These are phyloP conservation scores for Perccottus glenii DNA, from an alignment of 2,113 vertebrate species.

Conservation along the genomic window DNA sequence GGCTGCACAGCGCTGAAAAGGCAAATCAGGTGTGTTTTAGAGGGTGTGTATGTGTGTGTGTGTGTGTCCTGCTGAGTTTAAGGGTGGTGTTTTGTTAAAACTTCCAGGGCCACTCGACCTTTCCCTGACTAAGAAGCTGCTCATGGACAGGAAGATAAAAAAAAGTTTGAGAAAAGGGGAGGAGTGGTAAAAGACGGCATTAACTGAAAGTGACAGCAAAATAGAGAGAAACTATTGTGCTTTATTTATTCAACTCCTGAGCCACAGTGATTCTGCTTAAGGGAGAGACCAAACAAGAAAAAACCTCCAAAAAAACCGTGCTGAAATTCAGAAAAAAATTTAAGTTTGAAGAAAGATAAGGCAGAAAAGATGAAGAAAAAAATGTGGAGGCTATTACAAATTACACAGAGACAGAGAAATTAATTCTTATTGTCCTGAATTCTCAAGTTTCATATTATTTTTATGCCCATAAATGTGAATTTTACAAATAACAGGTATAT, in stretches of 20 bases:
- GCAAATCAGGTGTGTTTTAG: slow-evolving; percentile 44
- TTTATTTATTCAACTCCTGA: too few relatives aligned
- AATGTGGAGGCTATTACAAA: slow-evolving; percentile 19
- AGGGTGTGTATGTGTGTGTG: slow-evolving; percentile 18
- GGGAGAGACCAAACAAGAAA: too few relatives aligned
- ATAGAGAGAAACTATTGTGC: slow-evolving; percentile 59
- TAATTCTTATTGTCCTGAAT: too few relatives aligned
- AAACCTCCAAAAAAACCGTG: too few relatives aligned
- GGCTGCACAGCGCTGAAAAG: slow-evolving; percentile 49
- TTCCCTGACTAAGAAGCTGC: slow-evolving; percentile 38
- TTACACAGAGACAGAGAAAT: too few relatives aligned
- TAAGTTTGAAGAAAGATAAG: slow-evolving; percentile 17
- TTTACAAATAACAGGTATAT: too few relatives aligned
- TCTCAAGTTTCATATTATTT: too few relatives aligned
- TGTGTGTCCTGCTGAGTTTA: slow-evolving; percentile 42
- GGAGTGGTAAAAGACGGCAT: slow-evolving; percentile 29
- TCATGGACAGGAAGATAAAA: slow-evolving; percentile 23
- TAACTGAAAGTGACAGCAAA: slow-evolving; percentile 58
- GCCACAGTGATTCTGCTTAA: too few relatives aligned
- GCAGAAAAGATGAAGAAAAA: slow-evolving; percentile 14
- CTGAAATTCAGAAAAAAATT: slow-evolving; percentile 24
- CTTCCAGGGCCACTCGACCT: slow-evolving; percentile 56
- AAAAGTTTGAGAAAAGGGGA: slow-evolving; percentile 17
- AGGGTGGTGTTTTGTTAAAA: slow-evolving; percentile 66
- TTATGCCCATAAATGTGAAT: too few relatives aligned